Percentiles rank a stretch among this genome's conserved stretches.
Conservation (phyloP, 1,140 invertebrate genomes). For the Plectrocnemia conspersa region DNA sequence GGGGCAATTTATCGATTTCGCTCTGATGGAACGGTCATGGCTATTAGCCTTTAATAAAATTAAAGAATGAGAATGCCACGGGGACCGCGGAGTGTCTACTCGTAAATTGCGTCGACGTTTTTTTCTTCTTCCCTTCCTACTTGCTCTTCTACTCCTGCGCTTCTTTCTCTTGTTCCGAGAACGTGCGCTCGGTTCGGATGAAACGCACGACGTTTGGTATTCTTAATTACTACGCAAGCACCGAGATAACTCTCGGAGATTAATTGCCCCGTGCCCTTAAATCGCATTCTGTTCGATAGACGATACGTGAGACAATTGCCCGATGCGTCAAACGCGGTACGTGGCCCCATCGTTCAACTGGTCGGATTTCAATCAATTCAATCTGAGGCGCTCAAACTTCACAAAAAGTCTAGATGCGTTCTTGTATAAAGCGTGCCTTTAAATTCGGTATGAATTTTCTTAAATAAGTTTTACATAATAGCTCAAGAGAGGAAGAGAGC, state of each 20-base stretch:
- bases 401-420: too few species aligned
- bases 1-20: slow-evolving; percentile 5
- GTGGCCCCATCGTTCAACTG: slow-evolving; percentile 3
- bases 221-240: slow-evolving; percentile 24
- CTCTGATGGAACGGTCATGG: slow-evolving; percentile 9
- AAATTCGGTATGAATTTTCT: too few species aligned
- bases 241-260: slow-evolving; percentile 19
- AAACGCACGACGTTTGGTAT: slow-evolving; percentile 18
- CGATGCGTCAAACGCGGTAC: slow-evolving; percentile 2
- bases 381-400: too few species aligned
- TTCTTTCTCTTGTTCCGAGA: too few species aligned
- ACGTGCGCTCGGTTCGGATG: slow-evolving; percentile 16
- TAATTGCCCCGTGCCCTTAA: slow-evolving; percentile 26
- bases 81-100: slow-evolving; percentile 11
- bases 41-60: slow-evolving; percentile 16
- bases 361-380: too few species aligned
- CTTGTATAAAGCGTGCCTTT: too few species aligned
- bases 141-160: too few species aligned
- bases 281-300: slow-evolving; percentile 20
- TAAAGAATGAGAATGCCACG: slow-evolving; percentile 17
- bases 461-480: too few species aligned
- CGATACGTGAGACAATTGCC: slow-evolving; percentile 25
- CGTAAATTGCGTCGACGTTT: slow-evolving; percentile 10
- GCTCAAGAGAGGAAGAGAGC: too few species aligned
- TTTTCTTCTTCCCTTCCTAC: too few species aligned